Conservation (phyloP, 2,113 vertebrate species). For the Chrysemys picta region DNA sequence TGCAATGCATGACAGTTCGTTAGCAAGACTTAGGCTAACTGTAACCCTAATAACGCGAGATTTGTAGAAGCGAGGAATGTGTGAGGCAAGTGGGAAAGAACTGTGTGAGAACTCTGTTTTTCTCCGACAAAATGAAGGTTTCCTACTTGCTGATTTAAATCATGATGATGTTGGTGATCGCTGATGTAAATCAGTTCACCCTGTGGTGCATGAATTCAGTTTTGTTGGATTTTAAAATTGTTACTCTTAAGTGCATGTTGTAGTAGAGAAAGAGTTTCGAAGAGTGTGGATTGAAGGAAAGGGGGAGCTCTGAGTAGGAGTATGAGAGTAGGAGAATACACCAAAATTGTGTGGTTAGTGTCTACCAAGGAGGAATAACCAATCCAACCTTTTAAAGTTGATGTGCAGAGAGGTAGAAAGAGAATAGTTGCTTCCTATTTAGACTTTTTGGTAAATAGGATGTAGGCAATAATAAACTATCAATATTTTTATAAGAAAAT, state of each 20-base stretch:
- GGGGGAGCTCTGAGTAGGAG: not conserved
- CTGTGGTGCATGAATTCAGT: not conserved
- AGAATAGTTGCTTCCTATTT: not conserved
- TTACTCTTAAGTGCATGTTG: not conserved
- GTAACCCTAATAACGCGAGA: too few species aligned
- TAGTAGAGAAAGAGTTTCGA: not conserved
- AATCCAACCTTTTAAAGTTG: accelerated
- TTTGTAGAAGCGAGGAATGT: too few species aligned
- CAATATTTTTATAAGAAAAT: not conserved
- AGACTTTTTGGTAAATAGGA: not conserved
- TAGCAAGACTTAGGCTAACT: too few species aligned
- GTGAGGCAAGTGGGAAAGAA: too few species aligned
- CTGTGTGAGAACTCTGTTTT: too few species aligned
- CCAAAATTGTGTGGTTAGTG: not conserved
- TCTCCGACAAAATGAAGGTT: too few species aligned
- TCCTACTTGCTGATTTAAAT: not conserved
- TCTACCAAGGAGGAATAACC: not conserved
- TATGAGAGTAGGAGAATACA: not conserved
- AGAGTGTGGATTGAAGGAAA: not conserved
- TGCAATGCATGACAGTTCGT: too few species aligned
- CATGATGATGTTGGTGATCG: not conserved
- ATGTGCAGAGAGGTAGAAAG: not conserved
- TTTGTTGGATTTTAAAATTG: not conserved
- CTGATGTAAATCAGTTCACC: not conserved
- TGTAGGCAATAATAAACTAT: not conserved